Percentiles rank a stretch among this genome's conserved stretches.
These are phyloP conservation scores for Hedychridium roseum DNA, from an alignment of 2,888 invertebrate genomes.

Conservation along the genomic window DNA sequence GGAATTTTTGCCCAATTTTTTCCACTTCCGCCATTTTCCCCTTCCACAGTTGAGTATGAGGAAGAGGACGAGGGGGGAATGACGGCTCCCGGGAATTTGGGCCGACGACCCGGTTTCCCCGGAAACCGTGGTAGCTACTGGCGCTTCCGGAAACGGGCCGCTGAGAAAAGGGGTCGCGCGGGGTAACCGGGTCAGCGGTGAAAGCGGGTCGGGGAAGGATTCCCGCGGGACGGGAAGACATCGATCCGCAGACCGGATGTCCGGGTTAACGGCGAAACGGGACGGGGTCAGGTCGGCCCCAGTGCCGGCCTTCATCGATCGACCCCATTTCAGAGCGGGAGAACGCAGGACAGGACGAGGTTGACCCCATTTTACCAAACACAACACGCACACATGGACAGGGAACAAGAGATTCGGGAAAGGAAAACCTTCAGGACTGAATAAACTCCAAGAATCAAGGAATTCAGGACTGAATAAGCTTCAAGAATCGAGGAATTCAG, in stretches of 20 bases:
- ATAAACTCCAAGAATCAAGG: background rate
- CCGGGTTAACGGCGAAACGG: conserved; percentile 51
- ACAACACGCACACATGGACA: background rate
- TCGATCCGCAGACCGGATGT: conserved; percentile 52
- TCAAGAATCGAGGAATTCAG: background rate
- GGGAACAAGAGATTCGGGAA: background rate
- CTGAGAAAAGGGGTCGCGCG: background rate
- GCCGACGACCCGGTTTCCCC: conserved; percentile 22
- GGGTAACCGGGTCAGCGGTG: background rate
- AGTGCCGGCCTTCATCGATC: conserved; percentile 57
- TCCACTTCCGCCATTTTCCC: no score
- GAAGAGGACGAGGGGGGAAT: no score
- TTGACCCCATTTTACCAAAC: conserved; percentile 28
- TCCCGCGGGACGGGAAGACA: conserved; percentile 43
- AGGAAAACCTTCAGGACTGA: background rate
- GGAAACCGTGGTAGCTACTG: conserved; percentile 19
- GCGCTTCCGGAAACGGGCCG: conserved; percentile 3
- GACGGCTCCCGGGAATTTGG: no score
- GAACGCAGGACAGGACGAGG: conserved; percentile 49
- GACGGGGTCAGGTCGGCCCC: conserved; percentile 39
- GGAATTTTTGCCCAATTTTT: no score
- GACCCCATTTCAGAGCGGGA: conserved; percentile 53
- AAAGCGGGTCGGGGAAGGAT: background rate
- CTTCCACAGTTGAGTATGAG: no score
- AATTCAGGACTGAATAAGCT: background rate